Evolutionary conservation across 92 coral and sea anemone species (phyloP), one percentile per base, ranked within the genome.

Genomic region (Heliopora coerulea): DNA sequence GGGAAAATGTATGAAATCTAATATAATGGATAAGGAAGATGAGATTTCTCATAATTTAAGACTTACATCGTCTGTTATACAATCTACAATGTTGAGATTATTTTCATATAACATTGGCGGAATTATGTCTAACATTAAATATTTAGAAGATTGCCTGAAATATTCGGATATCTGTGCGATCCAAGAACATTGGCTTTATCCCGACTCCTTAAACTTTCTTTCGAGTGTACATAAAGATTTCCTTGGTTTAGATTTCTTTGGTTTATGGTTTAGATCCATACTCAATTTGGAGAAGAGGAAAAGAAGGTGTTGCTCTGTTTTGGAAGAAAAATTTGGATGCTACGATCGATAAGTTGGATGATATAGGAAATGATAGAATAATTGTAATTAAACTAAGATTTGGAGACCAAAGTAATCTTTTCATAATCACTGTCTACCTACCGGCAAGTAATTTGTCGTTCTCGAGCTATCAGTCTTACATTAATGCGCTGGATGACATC

Each of bases 101-200:
- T 23, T 31, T 11, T 13, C 61, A 9, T 56, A 28, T 9, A 56
- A 56, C 33, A 56, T 56, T 56, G 61, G 61, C 23, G 61, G 61
- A 17, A 56, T 56, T 56, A 56, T 23, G 33, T 28, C 28, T 23
- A 56, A 56, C 18, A 3, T 56, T 6, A 23, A 56, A 13, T 56
- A 23, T 65, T 25, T 65, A 25, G 32, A 42, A 20, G 20, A 65
- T 1, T 24, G 30, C 17, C 26, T 65, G 18, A 15, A 37, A 10
- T 13, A 39, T n/a, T 39, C 56, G 26, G 72, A 65, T 65, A 65
- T 65, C 18, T 65, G 72, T 65, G 29, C 30, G 10, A 1, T 65
- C 0, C 56, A 40, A 23, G 72, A 65, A 26, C 72, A 65, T 32
- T 65, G 72, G 72, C 33, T 65, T 19, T 65, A 65, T 26, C 72